These are phyloP conservation scores for Astatotilapia flaviijosephi DNA, from an alignment of 2,113 vertebrate genomes.

Conservation along the genomic window DNA sequence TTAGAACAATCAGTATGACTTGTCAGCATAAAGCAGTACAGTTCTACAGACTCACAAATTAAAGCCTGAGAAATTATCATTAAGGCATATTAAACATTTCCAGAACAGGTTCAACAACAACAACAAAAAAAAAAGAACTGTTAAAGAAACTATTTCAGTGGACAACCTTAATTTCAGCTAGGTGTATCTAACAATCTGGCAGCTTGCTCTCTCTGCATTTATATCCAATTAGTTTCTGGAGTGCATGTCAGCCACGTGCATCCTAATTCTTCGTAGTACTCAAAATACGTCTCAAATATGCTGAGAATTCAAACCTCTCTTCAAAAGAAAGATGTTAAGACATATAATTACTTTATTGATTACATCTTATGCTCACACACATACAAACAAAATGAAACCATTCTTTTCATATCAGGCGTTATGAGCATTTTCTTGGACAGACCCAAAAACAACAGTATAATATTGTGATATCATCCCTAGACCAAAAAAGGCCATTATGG, in stretches of 20 bases:
- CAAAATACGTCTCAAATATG: background rate
- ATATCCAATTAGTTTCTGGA: background rate
- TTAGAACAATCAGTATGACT: background rate
- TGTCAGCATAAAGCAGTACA: background rate
- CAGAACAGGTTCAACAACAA: background rate
- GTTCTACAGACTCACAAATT: background rate
- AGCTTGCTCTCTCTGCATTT: background rate
- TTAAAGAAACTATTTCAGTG: background rate
- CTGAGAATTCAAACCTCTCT: background rate
- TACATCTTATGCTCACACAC: background rate
- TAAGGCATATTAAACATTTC: background rate
- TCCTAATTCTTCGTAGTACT: background rate
- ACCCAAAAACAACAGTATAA: background rate
- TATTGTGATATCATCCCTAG: background rate
- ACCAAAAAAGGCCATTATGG: background rate
- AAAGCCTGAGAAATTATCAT: background rate
- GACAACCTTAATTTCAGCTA: background rate
- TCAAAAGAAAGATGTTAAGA: background rate
- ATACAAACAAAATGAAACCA: background rate
- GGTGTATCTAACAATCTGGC: background rate
- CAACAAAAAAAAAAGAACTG: background rate
- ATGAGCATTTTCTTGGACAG: background rate
- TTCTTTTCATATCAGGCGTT: background rate
- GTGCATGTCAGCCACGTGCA: background rate
- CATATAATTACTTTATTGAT: conserved; percentile 35